Evolutionary conservation across 2,888 invertebrate species (phyloP).

Genomic region (Celastrina argiolus): DNA sequence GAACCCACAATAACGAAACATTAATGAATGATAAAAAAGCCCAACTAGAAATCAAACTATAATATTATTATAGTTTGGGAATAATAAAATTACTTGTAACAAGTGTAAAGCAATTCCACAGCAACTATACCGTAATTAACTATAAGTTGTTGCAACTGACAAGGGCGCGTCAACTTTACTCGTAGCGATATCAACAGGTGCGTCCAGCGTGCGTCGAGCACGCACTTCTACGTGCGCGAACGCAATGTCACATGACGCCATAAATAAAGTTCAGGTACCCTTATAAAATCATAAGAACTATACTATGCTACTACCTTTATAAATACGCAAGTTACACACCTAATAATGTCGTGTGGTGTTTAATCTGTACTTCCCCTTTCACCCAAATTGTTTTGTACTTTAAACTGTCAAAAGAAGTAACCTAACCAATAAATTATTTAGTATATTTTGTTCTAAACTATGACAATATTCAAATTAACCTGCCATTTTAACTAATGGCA

Average conservation of each 20-base stretch:
- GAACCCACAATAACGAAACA: neutral
- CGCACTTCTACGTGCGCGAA: neutral
- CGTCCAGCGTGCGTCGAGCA: neutral
- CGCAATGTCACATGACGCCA: neutral
- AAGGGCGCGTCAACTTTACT: neutral
- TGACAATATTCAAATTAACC: slow-evolving; percentile 49
- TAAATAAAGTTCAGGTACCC: neutral
- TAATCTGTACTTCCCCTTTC: slow-evolving; percentile 13
- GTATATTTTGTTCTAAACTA: slow-evolving; percentile 59
- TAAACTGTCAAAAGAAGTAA: slow-evolving; percentile 45
- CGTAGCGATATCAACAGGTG: neutral
- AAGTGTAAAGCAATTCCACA: slow-evolving; percentile 61
- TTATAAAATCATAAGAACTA: slow-evolving; percentile 4
- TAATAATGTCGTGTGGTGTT: slow-evolving; percentile 18
- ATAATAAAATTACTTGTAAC: slow-evolving; percentile 27
- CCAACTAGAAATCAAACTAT: slow-evolving; percentile 1
- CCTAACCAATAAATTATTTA: slow-evolving; percentile 55
- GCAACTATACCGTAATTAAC: slow-evolving; percentile 37
- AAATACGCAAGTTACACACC: slow-evolving; percentile 15
- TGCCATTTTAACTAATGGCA: slow-evolving; percentile 26
- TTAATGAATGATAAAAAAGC: slow-evolving; percentile 25
- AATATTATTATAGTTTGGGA: slow-evolving; percentile 5
- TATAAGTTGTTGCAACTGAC: slow-evolving; percentile 9
- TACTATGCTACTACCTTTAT: slow-evolving; percentile 15
- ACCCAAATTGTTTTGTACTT: slow-evolving; percentile 32